Percentiles rank a stretch among this genome's conserved stretches.
Conservation (phyloP, 2,888 invertebrate species). For the Galerucella calmariensis region DNA sequence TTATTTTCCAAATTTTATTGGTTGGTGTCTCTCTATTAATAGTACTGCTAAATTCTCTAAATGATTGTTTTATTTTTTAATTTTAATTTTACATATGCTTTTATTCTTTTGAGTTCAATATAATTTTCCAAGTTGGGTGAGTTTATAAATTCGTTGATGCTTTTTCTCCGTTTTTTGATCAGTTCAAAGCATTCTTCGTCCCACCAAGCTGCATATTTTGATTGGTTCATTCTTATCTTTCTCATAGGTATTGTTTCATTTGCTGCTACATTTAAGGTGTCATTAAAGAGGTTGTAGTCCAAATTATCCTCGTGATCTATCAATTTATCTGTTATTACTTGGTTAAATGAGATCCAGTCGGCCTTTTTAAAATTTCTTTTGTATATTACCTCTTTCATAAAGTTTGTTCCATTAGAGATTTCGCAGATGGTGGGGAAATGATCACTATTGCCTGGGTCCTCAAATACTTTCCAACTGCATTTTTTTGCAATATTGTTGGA, state of each 20-base stretch:
- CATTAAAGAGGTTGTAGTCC: no score
- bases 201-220: slow-evolving; percentile 3
- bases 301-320: no score
- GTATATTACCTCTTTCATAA: no score
- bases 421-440: no score
- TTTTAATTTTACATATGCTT: slow-evolving; percentile 21
- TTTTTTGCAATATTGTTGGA: no score
- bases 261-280: not conserved
- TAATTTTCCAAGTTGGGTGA: slow-evolving; percentile 9
- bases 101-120: slow-evolving; percentile 8
- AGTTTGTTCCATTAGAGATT: no score
- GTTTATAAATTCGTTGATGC: not conserved
- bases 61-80: slow-evolving; percentile 21
- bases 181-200: slow-evolving; percentile 2
- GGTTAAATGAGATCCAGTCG: no score
- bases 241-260: not conserved
- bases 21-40: slow-evolving; percentile 13
- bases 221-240: not conserved
- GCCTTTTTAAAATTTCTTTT: no score
- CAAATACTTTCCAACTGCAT: no score
- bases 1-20: slow-evolving; percentile 22
- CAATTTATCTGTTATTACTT: no score
- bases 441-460: no score
- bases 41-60: slow-evolving; percentile 11
- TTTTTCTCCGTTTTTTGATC: slow-evolving; percentile 9